Evolutionary conservation across 92 coral and sea anemone genomes (phyloP).

Genomic region (Siderastrea radians): DNA sequence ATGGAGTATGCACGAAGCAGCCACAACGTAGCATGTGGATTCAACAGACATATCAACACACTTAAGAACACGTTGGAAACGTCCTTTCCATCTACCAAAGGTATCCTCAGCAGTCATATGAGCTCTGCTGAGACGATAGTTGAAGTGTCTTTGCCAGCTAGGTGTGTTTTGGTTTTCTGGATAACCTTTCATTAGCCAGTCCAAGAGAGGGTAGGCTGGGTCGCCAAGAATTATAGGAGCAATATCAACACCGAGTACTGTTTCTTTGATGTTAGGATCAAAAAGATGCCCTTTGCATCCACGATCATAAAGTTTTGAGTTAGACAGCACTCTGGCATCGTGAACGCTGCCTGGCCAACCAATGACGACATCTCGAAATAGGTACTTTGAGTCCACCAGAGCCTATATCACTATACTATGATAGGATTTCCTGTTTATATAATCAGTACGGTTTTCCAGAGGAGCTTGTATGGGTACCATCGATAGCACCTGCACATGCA

Average conservation of each 20-base stretch:
- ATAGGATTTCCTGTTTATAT: slow-evolving; percentile 42
- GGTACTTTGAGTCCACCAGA: slow-evolving; percentile 35
- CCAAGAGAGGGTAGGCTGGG: slow-evolving; percentile 48
- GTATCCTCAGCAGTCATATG: slow-evolving; percentile 54
- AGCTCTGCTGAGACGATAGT: slow-evolving; percentile 59
- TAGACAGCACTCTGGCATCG: slow-evolving; percentile 70
- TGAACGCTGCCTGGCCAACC: slow-evolving; percentile 71
- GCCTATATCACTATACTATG: slow-evolving; percentile 55
- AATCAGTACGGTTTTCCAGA: slow-evolving; percentile 33
- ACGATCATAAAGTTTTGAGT: slow-evolving; percentile 54
- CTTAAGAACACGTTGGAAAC: no score
- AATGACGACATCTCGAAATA: slow-evolving; percentile 50
- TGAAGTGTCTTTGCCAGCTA: slow-evolving; percentile 49
- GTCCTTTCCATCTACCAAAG: slow-evolving; percentile 47
- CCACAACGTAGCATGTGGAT: no score
- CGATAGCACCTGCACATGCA: slow-evolving; percentile 40
- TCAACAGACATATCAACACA: no score
- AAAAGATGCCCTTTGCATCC: slow-evolving; percentile 50
- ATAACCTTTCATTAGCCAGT: slow-evolving; percentile 61
- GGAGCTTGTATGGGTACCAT: slow-evolving; percentile 59
- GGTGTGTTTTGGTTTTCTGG: slow-evolving; percentile 53
- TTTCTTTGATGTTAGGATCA: slow-evolving; percentile 40
- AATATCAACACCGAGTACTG: slow-evolving; percentile 48
- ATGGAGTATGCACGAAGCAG: no score
- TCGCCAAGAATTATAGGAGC: slow-evolving; percentile 48